Evolutionary conservation across 2,797 vertebrate species (phyloP).

Genomic region (Moxostoma hubbsi): DNA sequence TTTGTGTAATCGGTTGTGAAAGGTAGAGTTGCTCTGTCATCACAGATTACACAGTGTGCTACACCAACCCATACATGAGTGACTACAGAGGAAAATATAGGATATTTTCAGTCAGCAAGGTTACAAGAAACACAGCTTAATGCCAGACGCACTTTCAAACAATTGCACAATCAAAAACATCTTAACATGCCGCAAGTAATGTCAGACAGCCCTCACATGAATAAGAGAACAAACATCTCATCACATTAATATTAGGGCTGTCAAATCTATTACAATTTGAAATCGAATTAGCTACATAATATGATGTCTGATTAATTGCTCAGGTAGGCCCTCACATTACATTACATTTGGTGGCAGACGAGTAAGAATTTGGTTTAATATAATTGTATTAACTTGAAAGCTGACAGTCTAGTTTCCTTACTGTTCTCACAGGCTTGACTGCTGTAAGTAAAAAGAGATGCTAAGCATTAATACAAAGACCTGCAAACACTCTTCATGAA

Average conservation of each 20-base stretch:
- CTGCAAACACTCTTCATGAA: neutral
- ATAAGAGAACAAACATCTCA: neutral
- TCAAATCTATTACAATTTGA: no score
- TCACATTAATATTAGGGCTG: neutral
- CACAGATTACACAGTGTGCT: no score
- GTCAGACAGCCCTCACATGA: neutral
- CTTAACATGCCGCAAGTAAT: neutral
- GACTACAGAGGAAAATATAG: neutral
- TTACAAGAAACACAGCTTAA: neutral
- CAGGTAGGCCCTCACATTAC: no score
- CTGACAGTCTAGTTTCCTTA: no score
- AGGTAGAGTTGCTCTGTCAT: neutral
- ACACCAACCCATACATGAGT: no score
- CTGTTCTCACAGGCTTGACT: no score
- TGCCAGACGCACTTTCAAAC: neutral
- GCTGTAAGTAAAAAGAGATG: no score
- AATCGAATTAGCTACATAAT: no score
- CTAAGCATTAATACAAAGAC: neutral
- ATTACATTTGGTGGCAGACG: no score
- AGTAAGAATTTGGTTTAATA: no score
- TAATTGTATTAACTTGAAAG: no score
- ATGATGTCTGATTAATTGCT: no score
- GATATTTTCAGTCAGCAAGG: neutral
- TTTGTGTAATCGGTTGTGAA: neutral
- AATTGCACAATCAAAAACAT: constrained; percentile 10